Evolutionary conservation across 2,888 invertebrate species (phyloP).

Genomic region (Plebejus argus): DNA sequence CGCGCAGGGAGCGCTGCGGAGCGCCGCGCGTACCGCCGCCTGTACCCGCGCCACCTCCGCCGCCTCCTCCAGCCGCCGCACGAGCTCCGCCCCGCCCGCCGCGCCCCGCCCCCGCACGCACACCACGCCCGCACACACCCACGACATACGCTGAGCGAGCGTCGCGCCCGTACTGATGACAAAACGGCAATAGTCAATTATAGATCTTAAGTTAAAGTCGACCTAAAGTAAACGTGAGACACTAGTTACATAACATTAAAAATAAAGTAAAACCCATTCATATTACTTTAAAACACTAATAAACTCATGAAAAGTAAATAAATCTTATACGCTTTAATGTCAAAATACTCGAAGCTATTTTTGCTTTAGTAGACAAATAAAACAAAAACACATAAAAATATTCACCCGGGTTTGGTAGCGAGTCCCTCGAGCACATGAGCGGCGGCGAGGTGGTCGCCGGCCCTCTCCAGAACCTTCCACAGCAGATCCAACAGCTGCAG

Average conservation of each 20-base stretch:
- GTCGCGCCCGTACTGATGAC: slow-evolving; percentile 84
- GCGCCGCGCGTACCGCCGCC: slow-evolving; percentile 82
- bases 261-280: too few species aligned
- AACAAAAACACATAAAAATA: slow-evolving; percentile 5
- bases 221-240: too few species aligned
- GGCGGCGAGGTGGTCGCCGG: slow-evolving; percentile 94
- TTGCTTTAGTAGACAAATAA: not conserved
- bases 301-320: not conserved
- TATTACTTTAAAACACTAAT: too few species aligned
- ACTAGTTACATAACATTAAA: too few species aligned
- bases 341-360: not conserved
- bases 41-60: slow-evolving; percentile 94
- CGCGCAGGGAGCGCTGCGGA: slow-evolving; percentile 81
- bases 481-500: slow-evolving; percentile 88
- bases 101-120: slow-evolving; percentile 94
- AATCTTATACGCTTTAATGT: not conserved
- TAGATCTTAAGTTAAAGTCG: not conserved
- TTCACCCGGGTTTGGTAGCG: slow-evolving; percentile 86
- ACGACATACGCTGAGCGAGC: slow-evolving; percentile 91
- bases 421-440: slow-evolving; percentile 94
- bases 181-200: not conserved
- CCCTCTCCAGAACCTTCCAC: slow-evolving; percentile 98
- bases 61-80: slow-evolving; percentile 95
- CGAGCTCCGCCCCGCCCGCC: slow-evolving; percentile 84
- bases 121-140: slow-evolving; percentile 96